Percentiles rank a stretch among this genome's conserved stretches.
phyloP scores from a whole-genome alignment of 2,113 vertebrate species.

The Actinemys pallida region DNA sequence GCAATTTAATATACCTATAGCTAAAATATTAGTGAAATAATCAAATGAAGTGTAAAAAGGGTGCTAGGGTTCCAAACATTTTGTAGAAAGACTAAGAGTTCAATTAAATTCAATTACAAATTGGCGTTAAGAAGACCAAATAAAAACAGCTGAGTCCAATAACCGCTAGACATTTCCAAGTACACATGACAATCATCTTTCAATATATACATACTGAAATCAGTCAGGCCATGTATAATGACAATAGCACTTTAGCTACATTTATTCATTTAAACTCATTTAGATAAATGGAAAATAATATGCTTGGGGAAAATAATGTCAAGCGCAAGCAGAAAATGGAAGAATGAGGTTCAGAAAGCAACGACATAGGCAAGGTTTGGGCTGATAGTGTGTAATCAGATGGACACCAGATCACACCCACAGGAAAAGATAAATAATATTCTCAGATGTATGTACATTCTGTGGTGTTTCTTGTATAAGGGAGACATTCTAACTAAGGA shows the following conservation, averaged over 20 bases:
- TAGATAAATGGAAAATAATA: conserved; percentile 68
- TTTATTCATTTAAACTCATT: conserved; percentile 51
- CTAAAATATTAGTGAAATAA: neutral
- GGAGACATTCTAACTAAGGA: neutral
- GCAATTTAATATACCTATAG: neutral
- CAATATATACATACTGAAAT: neutral
- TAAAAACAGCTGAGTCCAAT: conserved; percentile 5
- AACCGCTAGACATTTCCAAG: neutral
- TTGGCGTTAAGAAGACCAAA: conserved; percentile 1
- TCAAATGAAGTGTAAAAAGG: neutral
- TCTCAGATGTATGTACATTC: neutral
- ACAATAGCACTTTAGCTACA: conserved; percentile 1
- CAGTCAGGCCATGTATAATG: neutral
- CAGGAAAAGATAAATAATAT: neutral
- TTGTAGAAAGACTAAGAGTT: neutral
- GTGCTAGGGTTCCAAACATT: neutral
- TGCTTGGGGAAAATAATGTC: conserved; percentile 60
- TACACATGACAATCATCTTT: neutral
- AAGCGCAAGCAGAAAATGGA: conserved; percentile 33
- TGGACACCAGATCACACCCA: neutral
- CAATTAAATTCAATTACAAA: conserved; percentile 3
- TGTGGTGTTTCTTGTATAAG: accelerated
- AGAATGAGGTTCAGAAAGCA: conserved; percentile 44
- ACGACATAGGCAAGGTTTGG: neutral
- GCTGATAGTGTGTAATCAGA: accelerated